These are phyloP conservation scores for Ceratoteleas bidentatus DNA, from an alignment of 1,140 invertebrate genomes.

Conservation along the genomic window DNA sequence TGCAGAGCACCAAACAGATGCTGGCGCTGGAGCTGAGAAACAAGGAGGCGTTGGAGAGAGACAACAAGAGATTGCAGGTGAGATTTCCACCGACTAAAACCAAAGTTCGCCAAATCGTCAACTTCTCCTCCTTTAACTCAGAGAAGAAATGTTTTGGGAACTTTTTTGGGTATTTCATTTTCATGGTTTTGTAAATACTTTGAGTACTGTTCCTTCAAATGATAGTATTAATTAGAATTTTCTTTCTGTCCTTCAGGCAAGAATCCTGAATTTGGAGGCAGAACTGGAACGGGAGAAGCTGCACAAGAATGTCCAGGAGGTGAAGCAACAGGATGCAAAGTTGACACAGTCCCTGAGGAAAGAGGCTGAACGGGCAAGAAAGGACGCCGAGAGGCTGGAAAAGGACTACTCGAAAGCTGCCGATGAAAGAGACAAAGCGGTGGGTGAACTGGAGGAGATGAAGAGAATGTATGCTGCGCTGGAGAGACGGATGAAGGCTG, in stretches of 20 bases:
- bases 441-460: constrained; percentile 89
- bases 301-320: constrained; percentile 78
- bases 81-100: background rate
- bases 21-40: constrained; percentile 92
- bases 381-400: constrained; percentile 89
- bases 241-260: constrained; percentile 79
- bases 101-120: too few species aligned
- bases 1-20: constrained; percentile 95
- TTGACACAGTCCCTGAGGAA: constrained; percentile 84
- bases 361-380: constrained; percentile 88
- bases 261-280: constrained; percentile 89
- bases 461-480: constrained; percentile 88
- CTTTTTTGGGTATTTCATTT: too few species aligned
- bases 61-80: constrained; percentile 90
- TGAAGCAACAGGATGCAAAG: constrained; percentile 84
- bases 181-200: too few species aligned
- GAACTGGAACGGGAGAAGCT: constrained; percentile 86
- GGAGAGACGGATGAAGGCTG: constrained; percentile 84
- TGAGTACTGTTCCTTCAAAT: background rate
- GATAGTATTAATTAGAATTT: too few species aligned
- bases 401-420: constrained; percentile 89
- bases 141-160: too few species aligned
- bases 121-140: too few species aligned
- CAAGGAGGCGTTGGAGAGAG: constrained; percentile 91
- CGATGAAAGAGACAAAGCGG: constrained; percentile 88